A percentile compares a stretch with the other conserved stretches of the same genome.
Conservation (phyloP, 2,888 invertebrate species). For the Zaprionus bogoriensis region DNA sequence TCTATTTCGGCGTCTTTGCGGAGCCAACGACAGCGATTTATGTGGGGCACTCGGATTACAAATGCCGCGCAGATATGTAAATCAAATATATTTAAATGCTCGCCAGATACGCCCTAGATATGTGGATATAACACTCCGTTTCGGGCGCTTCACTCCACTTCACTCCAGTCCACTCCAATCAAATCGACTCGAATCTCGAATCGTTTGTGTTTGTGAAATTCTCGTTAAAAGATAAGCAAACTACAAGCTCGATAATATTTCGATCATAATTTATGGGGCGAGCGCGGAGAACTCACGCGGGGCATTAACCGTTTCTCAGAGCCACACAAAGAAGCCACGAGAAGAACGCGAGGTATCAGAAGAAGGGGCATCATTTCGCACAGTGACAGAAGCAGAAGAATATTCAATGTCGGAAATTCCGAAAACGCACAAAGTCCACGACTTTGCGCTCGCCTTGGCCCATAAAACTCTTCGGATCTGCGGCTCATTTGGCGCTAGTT, state of each 20-base stretch:
- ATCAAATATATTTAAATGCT: slow-evolving; percentile 38
- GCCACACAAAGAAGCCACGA: too few relatives aligned
- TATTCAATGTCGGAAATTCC: slow-evolving; percentile 47
- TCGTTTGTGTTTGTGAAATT: slow-evolving; percentile 23
- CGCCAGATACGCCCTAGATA: slow-evolving; percentile 36
- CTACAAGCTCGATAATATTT: slow-evolving; percentile 44
- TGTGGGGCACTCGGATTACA: slow-evolving; percentile 47
- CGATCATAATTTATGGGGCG: slow-evolving; percentile 39
- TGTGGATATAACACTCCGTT: too few relatives aligned
- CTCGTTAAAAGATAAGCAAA: slow-evolving; percentile 51
- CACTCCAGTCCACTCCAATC: too few relatives aligned
- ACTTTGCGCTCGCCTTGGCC: slow-evolving; percentile 42
- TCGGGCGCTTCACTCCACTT: too few relatives aligned
- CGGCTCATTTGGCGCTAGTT: slow-evolving; percentile 43
- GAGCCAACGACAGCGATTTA: slow-evolving; percentile 54
- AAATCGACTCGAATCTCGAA: too few relatives aligned
- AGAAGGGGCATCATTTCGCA: slow-evolving; percentile 25
- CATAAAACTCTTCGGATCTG: slow-evolving; percentile 35
- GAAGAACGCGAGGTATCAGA: too few relatives aligned
- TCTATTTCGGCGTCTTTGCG: not conserved
- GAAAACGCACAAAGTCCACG: slow-evolving; percentile 4
- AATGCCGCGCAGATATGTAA: slow-evolving; percentile 39
- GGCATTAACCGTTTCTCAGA: not conserved
- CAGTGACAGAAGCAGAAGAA: slow-evolving; percentile 41
- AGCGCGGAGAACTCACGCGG: not conserved